A percentile compares a stretch with the other conserved stretches of the same genome.
Evolutionary conservation across 2,797 vertebrate genomes (phyloP).

Genomic region (Chromobotia macracanthus): DNA sequence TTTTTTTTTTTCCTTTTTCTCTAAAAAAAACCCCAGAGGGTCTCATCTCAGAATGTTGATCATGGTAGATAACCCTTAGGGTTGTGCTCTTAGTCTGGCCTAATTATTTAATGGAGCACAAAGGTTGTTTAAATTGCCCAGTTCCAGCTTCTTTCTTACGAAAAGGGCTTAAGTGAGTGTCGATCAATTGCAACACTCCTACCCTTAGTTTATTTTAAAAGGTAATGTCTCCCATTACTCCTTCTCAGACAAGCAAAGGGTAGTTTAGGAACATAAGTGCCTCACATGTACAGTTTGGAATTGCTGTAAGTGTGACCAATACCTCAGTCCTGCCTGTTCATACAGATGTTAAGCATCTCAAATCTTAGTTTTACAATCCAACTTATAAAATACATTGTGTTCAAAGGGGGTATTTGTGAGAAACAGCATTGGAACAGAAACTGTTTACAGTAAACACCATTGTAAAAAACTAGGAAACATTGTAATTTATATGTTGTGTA

Average conservation of each 20-base stretch:
- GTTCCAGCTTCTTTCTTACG: constrained; percentile 45
- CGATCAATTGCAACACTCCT: constrained; percentile 59
- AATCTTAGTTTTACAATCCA: neutral
- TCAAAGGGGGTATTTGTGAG: neutral
- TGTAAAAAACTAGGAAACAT: too few relatives aligned
- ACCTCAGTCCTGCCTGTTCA: neutral
- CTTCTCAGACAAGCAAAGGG: neutral
- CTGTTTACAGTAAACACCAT: too few relatives aligned
- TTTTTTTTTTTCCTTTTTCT: too few relatives aligned
- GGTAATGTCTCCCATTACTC: constrained; percentile 33
- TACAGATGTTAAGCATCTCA: neutral
- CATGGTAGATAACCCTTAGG: constrained; percentile 22
- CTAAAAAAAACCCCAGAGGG: constrained; percentile 24
- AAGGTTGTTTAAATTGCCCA: constrained; percentile 55
- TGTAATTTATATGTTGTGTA: too few relatives aligned
- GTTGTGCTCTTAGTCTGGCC: constrained; percentile 43
- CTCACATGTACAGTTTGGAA: neutral
- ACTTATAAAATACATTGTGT: neutral
- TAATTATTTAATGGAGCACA: constrained; percentile 63
- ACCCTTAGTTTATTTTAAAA: constrained; percentile 67
- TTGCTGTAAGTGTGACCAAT: neutral
- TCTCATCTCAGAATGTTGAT: constrained; percentile 16
- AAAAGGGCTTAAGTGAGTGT: constrained; percentile 43
- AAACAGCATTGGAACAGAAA: neutral
- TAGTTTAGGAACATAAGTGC: neutral